Percentiles rank a stretch among this genome's conserved stretches.
Conservation (phyloP, 2,888 invertebrate species). For the Conus canariensis region DNA sequence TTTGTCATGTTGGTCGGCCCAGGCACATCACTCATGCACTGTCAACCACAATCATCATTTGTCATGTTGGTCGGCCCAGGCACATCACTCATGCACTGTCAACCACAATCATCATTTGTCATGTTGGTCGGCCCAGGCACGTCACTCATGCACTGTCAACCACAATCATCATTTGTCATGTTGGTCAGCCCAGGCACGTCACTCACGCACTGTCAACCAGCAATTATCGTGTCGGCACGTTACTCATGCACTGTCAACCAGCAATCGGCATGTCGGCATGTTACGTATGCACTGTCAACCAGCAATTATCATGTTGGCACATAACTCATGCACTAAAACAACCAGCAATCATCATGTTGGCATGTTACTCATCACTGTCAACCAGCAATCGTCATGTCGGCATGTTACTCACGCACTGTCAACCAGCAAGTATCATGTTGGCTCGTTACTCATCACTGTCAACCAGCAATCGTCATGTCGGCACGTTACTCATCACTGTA, state of each 20-base stretch:
- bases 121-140: neutral
- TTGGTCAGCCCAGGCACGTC: conserved; percentile 81
- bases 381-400: no score
- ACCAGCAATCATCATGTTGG: neutral
- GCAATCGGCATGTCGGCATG: conserved; percentile 75
- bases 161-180: conserved; percentile 78
- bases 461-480: no score
- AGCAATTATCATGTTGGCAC: conserved; percentile 80
- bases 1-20: neutral
- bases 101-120: conserved; percentile 20
- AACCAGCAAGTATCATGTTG: no score
- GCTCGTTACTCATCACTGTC: no score
- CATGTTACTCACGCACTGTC: neutral
- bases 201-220: conserved; percentile 81
- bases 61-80: conserved; percentile 80
- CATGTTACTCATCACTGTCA: conserved; percentile 3
- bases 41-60: no score
- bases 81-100: conserved; percentile 82
- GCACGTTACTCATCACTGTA: no score
- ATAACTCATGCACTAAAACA: conserved; percentile 82
- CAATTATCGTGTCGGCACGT: neutral
- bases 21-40: conserved; percentile 1
- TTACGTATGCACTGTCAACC: neutral
- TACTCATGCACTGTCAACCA: conserved; percentile 42
- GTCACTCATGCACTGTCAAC: conserved; percentile 26